Conservation (phyloP, 2,113 vertebrate genomes). For the Tetrax tetrax region DNA sequence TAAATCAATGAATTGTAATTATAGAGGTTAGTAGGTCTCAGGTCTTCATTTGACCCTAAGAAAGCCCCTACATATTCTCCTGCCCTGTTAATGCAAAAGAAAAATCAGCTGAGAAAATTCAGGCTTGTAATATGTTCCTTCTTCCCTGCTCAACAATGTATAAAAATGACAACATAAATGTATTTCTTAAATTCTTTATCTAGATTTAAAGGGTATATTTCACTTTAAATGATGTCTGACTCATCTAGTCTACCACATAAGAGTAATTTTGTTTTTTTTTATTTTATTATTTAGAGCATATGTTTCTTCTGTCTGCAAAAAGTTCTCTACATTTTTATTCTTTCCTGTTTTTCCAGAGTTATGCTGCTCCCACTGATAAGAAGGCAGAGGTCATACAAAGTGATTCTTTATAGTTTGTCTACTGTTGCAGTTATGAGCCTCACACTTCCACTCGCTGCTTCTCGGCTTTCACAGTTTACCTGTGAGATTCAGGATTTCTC, state of each 20-base stretch:
- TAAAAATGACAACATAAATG: slow-evolving; percentile 25
- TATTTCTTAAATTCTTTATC: slow-evolving; percentile 3
- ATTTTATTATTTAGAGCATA: background rate
- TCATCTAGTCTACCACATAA: slow-evolving; percentile 22
- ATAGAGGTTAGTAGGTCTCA: background rate
- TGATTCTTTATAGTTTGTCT: slow-evolving; percentile 51
- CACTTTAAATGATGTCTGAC: slow-evolving; percentile 49
- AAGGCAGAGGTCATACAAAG: slow-evolving; percentile 8
- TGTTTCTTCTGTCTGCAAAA: slow-evolving; percentile 19
- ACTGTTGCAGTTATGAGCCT: slow-evolving; percentile 24
- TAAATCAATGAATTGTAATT: slow-evolving; percentile 59
- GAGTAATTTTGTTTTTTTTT: background rate
- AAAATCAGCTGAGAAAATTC: background rate
- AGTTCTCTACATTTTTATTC: background rate
- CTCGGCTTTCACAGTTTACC: slow-evolving; percentile 67
- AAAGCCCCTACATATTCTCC: background rate
- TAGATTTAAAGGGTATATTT: slow-evolving; percentile 29
- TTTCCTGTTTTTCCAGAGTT: background rate
- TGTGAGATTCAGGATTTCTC: slow-evolving; percentile 52
- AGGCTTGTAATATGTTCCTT: background rate
- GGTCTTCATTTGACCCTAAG: background rate
- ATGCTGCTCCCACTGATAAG: background rate
- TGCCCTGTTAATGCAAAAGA: background rate
- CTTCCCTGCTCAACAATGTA: background rate
- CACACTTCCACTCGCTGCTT: slow-evolving; percentile 2